These are phyloP conservation scores for Porphyrio hochstetteri DNA, from an alignment of 2,113 vertebrate genomes.

Conservation along the genomic window DNA sequence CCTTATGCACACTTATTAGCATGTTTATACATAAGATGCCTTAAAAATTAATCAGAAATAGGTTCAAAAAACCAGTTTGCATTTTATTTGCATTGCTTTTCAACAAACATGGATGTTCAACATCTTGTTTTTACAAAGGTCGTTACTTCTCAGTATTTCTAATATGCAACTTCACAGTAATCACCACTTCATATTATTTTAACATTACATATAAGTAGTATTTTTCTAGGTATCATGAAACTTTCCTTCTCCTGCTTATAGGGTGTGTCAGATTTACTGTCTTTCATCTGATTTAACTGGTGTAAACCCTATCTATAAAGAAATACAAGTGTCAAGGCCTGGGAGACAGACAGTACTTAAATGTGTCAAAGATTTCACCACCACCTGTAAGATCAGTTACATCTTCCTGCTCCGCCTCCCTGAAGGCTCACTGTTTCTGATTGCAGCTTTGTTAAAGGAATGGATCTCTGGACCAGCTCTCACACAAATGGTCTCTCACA, in stretches of 20 bases:
- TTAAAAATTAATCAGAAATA: no score
- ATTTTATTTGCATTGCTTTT: neutral
- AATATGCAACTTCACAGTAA: neutral
- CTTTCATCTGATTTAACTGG: neutral
- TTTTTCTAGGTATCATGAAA: neutral
- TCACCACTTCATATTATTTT: neutral
- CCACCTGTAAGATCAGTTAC: neutral
- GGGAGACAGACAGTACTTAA: neutral
- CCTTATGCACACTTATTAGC: neutral
- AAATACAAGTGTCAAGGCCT: neutral
- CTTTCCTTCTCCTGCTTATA: neutral
- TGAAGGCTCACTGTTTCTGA: neutral
- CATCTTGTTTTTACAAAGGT: neutral
- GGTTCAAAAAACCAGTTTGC: neutral
- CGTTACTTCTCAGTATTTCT: neutral
- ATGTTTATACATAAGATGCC: neutral
- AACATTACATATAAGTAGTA: neutral
- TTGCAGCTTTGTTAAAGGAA: neutral
- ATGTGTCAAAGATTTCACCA: neutral
- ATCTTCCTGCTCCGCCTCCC: neutral
- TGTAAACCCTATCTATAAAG: neutral
- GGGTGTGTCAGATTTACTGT: neutral
- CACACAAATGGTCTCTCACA: neutral
- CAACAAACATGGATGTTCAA: neutral
- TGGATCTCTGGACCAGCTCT: neutral